These are phyloP conservation scores for Galago senegalensis DNA, from an alignment of 2,797 vertebrate species.

Conservation along the genomic window DNA sequence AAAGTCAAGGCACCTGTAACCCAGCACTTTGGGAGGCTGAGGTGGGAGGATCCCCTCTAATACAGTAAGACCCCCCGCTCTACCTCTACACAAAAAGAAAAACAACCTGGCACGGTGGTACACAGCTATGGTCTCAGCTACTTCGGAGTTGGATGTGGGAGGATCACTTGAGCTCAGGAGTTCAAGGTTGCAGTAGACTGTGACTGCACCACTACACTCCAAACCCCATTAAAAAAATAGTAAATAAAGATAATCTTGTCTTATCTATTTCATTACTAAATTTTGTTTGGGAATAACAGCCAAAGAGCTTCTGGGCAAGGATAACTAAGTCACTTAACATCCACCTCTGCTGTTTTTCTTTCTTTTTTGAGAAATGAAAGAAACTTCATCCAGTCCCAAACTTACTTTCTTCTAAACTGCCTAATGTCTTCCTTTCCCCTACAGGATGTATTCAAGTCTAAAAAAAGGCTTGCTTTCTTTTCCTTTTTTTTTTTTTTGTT, in stretches of 20 bases:
- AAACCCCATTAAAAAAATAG: neutral
- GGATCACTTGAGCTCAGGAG: neutral
- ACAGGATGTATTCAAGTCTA: neutral
- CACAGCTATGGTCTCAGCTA: neutral
- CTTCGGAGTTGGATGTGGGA: neutral
- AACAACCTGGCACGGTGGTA: too few species aligned
- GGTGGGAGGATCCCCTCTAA: too few species aligned
- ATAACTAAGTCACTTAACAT: neutral
- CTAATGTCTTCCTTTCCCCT: neutral
- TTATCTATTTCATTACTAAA: neutral
- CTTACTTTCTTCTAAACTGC: neutral
- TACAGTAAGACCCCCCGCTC: too few species aligned
- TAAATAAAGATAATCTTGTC: too few species aligned
- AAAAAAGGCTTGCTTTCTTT: neutral
- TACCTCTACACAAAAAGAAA: neutral
- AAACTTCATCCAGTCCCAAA: neutral
- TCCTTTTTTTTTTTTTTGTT: too few species aligned
- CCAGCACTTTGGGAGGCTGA: neutral
- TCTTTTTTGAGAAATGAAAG: neutral
- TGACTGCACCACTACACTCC: neutral
- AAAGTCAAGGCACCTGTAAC: neutral
- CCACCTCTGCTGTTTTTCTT: neutral
- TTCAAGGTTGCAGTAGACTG: neutral
- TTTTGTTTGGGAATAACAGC: neutral
- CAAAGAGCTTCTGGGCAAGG: constrained; percentile 31